Conservation (phyloP, 2,888 invertebrate species). For the Drosophila mettleri region DNA sequence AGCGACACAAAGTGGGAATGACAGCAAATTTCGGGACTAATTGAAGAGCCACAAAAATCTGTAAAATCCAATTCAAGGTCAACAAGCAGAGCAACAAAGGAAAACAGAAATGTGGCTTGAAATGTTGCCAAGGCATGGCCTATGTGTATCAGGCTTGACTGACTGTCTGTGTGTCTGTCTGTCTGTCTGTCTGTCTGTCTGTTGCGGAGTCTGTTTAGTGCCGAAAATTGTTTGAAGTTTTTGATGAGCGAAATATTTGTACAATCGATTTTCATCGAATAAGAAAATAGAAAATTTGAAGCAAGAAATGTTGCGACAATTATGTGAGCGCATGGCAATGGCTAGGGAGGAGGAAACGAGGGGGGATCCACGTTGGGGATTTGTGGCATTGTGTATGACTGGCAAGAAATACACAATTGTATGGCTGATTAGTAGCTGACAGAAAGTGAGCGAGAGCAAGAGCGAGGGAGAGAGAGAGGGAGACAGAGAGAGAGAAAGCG, state of each 20-base stretch:
- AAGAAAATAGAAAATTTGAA: conserved; percentile 33
- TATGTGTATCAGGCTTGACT: neutral
- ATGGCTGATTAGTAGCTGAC: conserved; percentile 24
- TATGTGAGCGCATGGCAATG: conserved; percentile 16
- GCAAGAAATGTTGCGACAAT: conserved; percentile 36
- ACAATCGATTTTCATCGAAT: conserved; percentile 48
- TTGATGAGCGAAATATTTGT: conserved; percentile 42
- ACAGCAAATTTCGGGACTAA: neutral
- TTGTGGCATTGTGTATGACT: conserved; percentile 20
- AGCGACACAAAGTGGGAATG: neutral
- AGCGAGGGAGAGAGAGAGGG: neutral
- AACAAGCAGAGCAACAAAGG: conserved; percentile 1
- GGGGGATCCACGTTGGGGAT: neutral
- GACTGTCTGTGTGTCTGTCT: neutral
- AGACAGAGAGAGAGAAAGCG: too few relatives aligned
- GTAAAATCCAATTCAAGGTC: conserved; percentile 12
- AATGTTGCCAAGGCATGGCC: neutral
- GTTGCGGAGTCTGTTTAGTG: conserved; percentile 1
- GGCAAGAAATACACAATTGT: conserved; percentile 10
- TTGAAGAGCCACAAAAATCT: conserved; percentile 6
- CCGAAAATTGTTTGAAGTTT: conserved; percentile 39
- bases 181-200: neutral
- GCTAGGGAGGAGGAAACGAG: neutral
- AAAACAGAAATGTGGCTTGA: conserved; percentile 4
- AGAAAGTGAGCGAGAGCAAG: neutral